Percentiles rank a stretch among this genome's conserved stretches.
Evolutionary conservation across 2,888 invertebrate species (phyloP).

Genomic region (Hirtodrosophila confusa): DNA sequence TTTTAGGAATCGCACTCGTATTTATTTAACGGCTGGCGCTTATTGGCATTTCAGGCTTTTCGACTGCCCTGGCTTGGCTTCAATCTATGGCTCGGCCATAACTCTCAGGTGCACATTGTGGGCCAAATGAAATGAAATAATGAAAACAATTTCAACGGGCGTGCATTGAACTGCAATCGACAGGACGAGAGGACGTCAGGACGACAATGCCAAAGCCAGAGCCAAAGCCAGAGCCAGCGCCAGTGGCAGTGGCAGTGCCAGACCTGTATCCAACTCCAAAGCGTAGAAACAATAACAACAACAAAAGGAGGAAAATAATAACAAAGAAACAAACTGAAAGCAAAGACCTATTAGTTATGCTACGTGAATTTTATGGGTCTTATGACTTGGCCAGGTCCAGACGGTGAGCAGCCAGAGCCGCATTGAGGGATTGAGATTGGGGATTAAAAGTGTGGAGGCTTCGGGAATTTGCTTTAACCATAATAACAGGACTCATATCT

Average conservation of each 20-base stretch:
- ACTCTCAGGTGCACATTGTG: slow-evolving; percentile 65
- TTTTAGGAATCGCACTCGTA: slow-evolving; percentile 24
- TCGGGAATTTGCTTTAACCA: too few relatives aligned
- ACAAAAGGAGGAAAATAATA: not conserved
- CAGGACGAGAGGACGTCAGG: slow-evolving; percentile 2
- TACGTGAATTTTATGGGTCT: slow-evolving; percentile 55
- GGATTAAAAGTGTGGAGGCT: too few relatives aligned
- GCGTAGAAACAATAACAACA: not conserved
- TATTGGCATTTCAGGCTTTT: slow-evolving; percentile 43
- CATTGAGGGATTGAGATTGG: not conserved
- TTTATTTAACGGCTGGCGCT: slow-evolving; percentile 60
- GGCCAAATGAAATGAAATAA: slow-evolving; percentile 72
- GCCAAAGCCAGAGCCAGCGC: slow-evolving; percentile 2
- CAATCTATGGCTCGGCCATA: slow-evolving; percentile 46
- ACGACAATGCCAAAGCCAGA: slow-evolving; percentile 5
- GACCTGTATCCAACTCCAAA: too few relatives aligned
- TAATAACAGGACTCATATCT: too few relatives aligned
- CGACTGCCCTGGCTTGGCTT: slow-evolving; percentile 23
- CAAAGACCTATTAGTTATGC: slow-evolving; percentile 65
- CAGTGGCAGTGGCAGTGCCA: too few relatives aligned
- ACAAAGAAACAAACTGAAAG: slow-evolving; percentile 39
- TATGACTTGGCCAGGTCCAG: slow-evolving; percentile 9
- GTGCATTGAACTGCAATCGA: slow-evolving; percentile 69
- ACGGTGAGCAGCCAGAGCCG: not conserved
- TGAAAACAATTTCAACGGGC: slow-evolving; percentile 69